Percentiles rank a stretch among this genome's conserved stretches.
These are phyloP conservation scores for Cheilosia variabilis DNA, from an alignment of 2,888 invertebrate species.

Conservation along the genomic window DNA sequence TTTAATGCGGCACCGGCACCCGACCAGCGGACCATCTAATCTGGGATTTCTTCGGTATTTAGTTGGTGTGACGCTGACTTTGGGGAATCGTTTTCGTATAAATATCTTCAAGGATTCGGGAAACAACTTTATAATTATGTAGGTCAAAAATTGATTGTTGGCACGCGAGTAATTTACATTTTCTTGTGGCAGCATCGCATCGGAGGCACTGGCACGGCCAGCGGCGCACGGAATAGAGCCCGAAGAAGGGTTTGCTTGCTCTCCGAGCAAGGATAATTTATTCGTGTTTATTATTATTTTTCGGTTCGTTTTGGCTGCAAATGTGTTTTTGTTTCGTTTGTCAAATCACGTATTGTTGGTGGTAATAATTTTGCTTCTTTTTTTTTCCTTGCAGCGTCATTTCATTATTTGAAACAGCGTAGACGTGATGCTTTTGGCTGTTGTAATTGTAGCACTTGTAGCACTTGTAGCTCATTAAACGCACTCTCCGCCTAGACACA, in stretches of 20 bases:
- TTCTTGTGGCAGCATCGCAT: slow-evolving; percentile 30
- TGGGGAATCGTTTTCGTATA: slow-evolving; percentile 14
- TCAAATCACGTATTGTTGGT: slow-evolving; percentile 74
- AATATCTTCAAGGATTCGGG: slow-evolving; percentile 72
- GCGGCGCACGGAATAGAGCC: slow-evolving; percentile 12
- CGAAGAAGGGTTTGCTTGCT: slow-evolving; percentile 46
- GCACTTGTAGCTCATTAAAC: slow-evolving; percentile 61
- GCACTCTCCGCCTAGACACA: slow-evolving; percentile 57
- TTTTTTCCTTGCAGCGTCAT: slow-evolving; percentile 42
- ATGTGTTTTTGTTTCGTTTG: slow-evolving; percentile 49
- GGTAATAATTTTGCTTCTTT: slow-evolving; percentile 52
- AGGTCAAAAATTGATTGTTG: slow-evolving; percentile 83
- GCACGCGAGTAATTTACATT: slow-evolving; percentile 79
- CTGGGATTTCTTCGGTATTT: slow-evolving; percentile 31
- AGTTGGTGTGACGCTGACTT: slow-evolving; percentile 27
- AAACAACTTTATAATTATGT: slow-evolving; percentile 80
- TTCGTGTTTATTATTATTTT: slow-evolving; percentile 60
- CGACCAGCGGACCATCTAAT: slow-evolving; percentile 37
- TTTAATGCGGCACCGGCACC: slow-evolving; percentile 33
- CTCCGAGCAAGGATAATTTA: slow-evolving; percentile 65
- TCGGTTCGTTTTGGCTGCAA: slow-evolving; percentile 3
- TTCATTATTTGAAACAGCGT: slow-evolving; percentile 46
- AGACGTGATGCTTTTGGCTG: slow-evolving; percentile 59
- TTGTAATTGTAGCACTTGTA: not conserved
- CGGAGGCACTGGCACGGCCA: slow-evolving; percentile 1